Base-by-base conservation (phyloP, 2,113 vertebrate species). In the Chaenogobius annularis region DNA sequence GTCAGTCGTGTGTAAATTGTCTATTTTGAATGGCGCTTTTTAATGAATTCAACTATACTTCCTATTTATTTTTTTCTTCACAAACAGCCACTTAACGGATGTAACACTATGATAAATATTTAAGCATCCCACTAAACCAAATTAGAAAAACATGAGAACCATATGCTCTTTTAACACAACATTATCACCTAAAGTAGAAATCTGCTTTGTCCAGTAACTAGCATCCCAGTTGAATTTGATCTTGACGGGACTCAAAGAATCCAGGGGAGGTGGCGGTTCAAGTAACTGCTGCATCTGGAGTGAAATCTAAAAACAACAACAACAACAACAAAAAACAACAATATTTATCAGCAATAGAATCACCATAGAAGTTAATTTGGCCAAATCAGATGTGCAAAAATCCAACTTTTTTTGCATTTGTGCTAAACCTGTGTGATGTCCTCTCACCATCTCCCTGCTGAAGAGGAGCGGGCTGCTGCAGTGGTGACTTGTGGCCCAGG, bases 201-300 rank as follows among this genome's bases (percentile, higher is more conserved):
- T 93, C 70, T 98, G 95, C 84, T 98, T 96, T 14, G 94, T 97
- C 97, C 98, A 99, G 84, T 95, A 96, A 81, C 96, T 96, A n/a
- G 96, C 96, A 76, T 99, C 98, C 98, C 98, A 99, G 76, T 96
- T 94, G 85, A 99, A 99, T 77, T 94, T 96, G 80, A 99, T 95
- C 86, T 94, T 98, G 77, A 96, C 88, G n/a, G 96, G 95, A 73
- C 93, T 92, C 72, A 93, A 94, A 1, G 89, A 48, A 44, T 98
- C 96, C 44, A 92, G 83, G 71, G 88, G 93, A 66, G 94, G 93
- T 61, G 94, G 93, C 2, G 95, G 92, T 77, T 99, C 96, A 44
- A 97, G 83, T 78, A 99, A 87, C 44, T 94, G 95, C 79, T 98
- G 97, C 92, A 98, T 97, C 94, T 99, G 97, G 83, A 96, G 96